Evolutionary conservation across 2,797 vertebrate species (phyloP).

Genomic region (Telmatherina bonti): DNA sequence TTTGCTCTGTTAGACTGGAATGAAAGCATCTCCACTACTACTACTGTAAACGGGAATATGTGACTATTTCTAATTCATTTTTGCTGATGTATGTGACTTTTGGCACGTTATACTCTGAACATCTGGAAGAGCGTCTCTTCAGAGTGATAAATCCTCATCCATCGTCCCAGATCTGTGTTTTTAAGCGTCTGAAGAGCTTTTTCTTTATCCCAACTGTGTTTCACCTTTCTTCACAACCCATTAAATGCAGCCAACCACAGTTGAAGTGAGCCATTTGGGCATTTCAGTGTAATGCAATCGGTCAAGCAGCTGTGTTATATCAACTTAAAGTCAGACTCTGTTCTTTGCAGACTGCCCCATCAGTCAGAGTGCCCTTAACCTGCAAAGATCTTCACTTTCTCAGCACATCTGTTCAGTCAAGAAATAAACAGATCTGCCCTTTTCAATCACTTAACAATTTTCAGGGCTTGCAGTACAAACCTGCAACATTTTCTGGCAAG

Average conservation of each 20-base stretch:
- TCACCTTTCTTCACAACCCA: slow-evolving; percentile 31
- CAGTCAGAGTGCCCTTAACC: slow-evolving; percentile 49
- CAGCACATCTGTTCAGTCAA: slow-evolving; percentile 49
- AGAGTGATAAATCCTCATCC: slow-evolving; percentile 11
- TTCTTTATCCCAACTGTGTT: slow-evolving; percentile 25
- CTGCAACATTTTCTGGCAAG: slow-evolving; percentile 40
- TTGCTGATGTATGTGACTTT: slow-evolving; percentile 29
- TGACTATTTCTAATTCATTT: not conserved
- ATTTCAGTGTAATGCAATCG: slow-evolving; percentile 48
- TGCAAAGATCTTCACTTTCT: slow-evolving; percentile 38
- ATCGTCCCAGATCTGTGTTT: slow-evolving; percentile 33
- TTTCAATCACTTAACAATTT: slow-evolving; percentile 3
- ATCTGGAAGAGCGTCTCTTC: slow-evolving; percentile 54
- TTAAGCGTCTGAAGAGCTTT: slow-evolving; percentile 9
- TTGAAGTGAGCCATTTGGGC: slow-evolving; percentile 20
- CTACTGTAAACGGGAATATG: not conserved
- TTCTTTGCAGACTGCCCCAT: slow-evolving; percentile 6
- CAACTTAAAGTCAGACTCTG: slow-evolving; percentile 40
- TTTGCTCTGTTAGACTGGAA: not conserved
- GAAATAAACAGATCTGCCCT: slow-evolving; percentile 64
- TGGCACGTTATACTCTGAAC: slow-evolving; percentile 31
- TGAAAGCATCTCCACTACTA: not conserved
- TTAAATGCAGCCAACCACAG: slow-evolving; percentile 37
- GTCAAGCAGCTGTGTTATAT: slow-evolving; percentile 64
- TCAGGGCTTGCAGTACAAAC: slow-evolving; percentile 28